Conservation (phyloP, 2,113 vertebrate genomes). For the Paramisgurnus dabryanus region DNA sequence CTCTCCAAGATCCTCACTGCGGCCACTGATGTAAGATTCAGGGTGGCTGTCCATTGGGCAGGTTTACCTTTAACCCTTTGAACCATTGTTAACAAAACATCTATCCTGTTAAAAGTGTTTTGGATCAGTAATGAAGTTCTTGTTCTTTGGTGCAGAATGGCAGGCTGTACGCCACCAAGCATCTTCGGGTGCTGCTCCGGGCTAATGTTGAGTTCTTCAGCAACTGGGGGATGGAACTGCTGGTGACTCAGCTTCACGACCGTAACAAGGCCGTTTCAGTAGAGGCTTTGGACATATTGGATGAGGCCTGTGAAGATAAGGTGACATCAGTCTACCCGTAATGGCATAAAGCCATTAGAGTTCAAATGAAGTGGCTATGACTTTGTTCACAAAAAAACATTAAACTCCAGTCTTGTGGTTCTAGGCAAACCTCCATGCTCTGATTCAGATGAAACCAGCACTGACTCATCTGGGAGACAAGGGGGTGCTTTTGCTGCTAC, state of each 20-base stretch:
- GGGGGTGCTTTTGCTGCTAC: slow-evolving; percentile 91
- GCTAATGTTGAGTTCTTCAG: slow-evolving; percentile 98
- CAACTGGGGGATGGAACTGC: slow-evolving; percentile 97
- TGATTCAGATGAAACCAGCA: slow-evolving; percentile 97
- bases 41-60: background rate
- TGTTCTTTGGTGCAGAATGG: slow-evolving; percentile 76
- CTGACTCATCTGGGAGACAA: slow-evolving; percentile 97
- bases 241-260: slow-evolving; percentile 98
- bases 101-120: background rate
- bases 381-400: too few relatives aligned
- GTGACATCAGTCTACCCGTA: slow-evolving; percentile 63
- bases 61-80: background rate
- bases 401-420: slow-evolving; percentile 29
- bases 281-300: slow-evolving; percentile 95
- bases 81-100: background rate
- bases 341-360: background rate
- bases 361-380: too few relatives aligned
- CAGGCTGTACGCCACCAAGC: slow-evolving; percentile 94
- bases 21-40: slow-evolving; percentile 88
- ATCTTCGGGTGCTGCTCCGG: slow-evolving; percentile 90
- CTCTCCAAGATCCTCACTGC: slow-evolving; percentile 97
- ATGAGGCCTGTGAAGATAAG: slow-evolving; percentile 99
- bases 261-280: slow-evolving; percentile 94
- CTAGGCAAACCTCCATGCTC: slow-evolving; percentile 96
- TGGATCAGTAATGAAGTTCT: background rate